phyloP scores from a whole-genome alignment of 2,888 invertebrate genomes.

The Caenorhabditis doughertyi region DNA sequence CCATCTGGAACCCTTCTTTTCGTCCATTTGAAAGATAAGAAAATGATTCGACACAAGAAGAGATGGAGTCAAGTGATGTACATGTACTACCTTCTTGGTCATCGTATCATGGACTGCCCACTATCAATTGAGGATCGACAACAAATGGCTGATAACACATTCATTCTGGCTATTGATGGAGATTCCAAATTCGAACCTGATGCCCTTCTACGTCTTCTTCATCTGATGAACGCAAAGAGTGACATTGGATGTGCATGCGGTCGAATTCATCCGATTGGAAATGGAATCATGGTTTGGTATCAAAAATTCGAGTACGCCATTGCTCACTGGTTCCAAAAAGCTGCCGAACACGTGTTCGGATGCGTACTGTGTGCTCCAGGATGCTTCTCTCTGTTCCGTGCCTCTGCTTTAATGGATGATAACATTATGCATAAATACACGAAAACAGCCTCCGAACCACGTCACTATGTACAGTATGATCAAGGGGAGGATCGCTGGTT shows the following conservation, averaged over 20 bases:
- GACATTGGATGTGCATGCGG: conserved; percentile 92
- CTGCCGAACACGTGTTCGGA: conserved; percentile 92
- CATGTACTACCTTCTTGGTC: conserved; percentile 93
- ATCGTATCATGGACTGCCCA: conserved; percentile 88
- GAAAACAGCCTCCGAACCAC: conserved; percentile 86
- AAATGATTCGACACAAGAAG: conserved; percentile 92
- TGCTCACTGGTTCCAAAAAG: conserved; percentile 94
- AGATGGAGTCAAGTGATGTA: conserved; percentile 93
- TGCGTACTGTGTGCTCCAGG: conserved; percentile 94
- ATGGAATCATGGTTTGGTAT: conserved; percentile 90
- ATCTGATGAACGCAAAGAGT: conserved; percentile 90
- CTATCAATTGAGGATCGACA: conserved; percentile 84
- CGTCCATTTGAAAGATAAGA: conserved; percentile 92
- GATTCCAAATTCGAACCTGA: conserved; percentile 89
- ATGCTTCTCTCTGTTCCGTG: conserved; percentile 91
- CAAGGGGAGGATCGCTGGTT: conserved; percentile 87
- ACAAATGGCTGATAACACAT: conserved; percentile 88
- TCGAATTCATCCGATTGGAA: conserved; percentile 92
- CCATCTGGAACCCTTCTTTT: conserved; percentile 91
- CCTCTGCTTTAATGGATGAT: conserved; percentile 92
- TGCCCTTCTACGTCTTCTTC: conserved; percentile 85
- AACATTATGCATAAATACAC: conserved; percentile 94
- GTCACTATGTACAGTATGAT: conserved; percentile 93
- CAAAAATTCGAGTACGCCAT: conserved; percentile 94
- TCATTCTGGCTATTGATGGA: conserved; percentile 90